phyloP scores from a whole-genome alignment of 2,888 invertebrate species.

The Holacanthella duospinosa region DNA sequence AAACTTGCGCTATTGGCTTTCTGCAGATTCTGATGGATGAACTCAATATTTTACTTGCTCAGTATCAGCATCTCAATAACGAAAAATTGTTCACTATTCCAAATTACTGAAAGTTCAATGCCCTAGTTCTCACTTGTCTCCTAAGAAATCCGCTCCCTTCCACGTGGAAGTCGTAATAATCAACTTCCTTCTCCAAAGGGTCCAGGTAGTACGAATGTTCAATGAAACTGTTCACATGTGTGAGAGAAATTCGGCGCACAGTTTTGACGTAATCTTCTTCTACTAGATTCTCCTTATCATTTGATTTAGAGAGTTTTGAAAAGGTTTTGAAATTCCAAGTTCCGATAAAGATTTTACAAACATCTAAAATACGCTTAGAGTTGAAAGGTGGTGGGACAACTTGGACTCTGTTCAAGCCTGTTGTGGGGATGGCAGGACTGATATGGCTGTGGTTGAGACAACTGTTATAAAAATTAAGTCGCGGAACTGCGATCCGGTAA shows the following conservation, averaged over 20 bases:
- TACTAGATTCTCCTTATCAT: not conserved
- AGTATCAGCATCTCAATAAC: no score
- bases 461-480: not conserved
- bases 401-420: slow-evolving; percentile 18
- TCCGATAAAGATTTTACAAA: slow-evolving; percentile 25
- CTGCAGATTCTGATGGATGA: no score
- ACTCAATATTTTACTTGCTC: no score
- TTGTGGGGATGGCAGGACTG: slow-evolving; percentile 8
- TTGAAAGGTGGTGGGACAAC: slow-evolving; percentile 26
- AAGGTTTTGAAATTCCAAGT: slow-evolving; percentile 25
- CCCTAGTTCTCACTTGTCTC: slow-evolving; percentile 29
- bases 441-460: not conserved
- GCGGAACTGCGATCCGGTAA: slow-evolving; percentile 26
- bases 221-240: not conserved
- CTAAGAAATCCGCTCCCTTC: slow-evolving; percentile 34
- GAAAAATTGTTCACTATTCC: no score
- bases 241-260: slow-evolving; percentile 4
- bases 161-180: slow-evolving; percentile 29
- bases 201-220: not conserved
- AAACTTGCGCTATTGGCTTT: no score
- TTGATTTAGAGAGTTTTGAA: slow-evolving; percentile 9
- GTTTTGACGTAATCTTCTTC: slow-evolving; percentile 20
- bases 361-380: slow-evolving; percentile 14
- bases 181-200: slow-evolving; percentile 14
- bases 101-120: no score